Conservation (phyloP, 2,888 invertebrate species). For the Lithophane leautieri region DNA sequence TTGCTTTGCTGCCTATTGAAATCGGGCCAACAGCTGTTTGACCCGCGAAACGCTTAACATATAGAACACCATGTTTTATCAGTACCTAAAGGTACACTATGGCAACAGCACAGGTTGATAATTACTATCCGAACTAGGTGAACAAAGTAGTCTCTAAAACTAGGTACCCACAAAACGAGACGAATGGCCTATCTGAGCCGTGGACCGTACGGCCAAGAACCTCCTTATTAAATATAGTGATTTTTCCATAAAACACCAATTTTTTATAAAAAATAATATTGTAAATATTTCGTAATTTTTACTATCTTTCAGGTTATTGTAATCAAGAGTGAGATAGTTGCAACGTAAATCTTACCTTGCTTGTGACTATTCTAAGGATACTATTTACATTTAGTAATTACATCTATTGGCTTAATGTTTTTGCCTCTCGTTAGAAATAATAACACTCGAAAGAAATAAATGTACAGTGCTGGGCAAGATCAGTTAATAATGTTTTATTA, state of each 20-base stretch:
- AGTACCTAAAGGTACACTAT: not conserved
- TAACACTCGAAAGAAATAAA: conserved; percentile 23
- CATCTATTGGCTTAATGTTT: conserved; percentile 57
- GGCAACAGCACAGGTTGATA: not conserved
- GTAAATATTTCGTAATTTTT: conserved; percentile 65
- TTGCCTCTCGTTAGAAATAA: conserved; percentile 55
- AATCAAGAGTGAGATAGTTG: conserved; percentile 68
- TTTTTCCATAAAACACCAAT: conserved; percentile 61
- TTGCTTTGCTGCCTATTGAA: not conserved
- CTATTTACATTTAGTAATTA: conserved; percentile 48
- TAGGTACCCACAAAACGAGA: conserved; percentile 15
- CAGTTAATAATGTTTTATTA: not conserved
- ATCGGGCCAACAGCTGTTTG: not conserved
- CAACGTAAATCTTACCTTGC: conserved; percentile 62
- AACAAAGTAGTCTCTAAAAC: not conserved
- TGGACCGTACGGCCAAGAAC: conserved; percentile 20
- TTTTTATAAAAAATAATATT: conserved; percentile 51
- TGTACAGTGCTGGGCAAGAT: conserved; percentile 41
- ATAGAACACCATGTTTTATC: not conserved
- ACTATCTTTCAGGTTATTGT: conserved; percentile 57
- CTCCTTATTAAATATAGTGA: conserved; percentile 22
- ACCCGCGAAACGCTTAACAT: not conserved
- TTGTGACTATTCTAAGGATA: conserved; percentile 61
- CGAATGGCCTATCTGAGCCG: conserved; percentile 43
- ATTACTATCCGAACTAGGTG: not conserved